A percentile compares a stretch with the other conserved stretches of the same genome.
phyloP scores from a whole-genome alignment of 2,113 vertebrate genomes.

The Okapia johnstoni region DNA sequence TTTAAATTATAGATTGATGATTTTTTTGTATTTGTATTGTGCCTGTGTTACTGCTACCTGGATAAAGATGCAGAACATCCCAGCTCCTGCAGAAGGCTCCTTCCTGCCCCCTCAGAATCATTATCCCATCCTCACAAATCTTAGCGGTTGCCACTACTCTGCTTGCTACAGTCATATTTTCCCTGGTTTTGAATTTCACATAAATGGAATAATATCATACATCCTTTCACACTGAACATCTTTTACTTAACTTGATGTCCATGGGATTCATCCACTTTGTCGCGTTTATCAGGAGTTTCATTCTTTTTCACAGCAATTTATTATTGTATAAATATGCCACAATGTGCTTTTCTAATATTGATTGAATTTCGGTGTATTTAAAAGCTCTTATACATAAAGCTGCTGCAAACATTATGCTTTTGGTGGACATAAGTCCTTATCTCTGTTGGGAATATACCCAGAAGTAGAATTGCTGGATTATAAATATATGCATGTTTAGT shows the following conservation, averaged over 20 bases:
- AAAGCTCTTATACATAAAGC: background rate
- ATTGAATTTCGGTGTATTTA: background rate
- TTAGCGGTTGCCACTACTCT: background rate
- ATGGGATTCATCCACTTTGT: background rate
- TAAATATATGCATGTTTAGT: background rate
- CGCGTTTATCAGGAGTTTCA: background rate
- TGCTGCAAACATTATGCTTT: background rate
- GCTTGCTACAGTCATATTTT: background rate
- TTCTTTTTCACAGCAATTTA: background rate
- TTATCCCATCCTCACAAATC: background rate
- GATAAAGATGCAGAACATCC: background rate
- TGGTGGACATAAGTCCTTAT: background rate
- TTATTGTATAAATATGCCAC: background rate
- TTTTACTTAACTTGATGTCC: background rate
- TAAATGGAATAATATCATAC: background rate
- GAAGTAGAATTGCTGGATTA: background rate
- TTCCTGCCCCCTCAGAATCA: background rate
- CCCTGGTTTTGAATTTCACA: background rate
- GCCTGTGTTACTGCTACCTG: background rate
- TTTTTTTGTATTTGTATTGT: background rate
- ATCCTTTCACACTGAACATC: background rate
- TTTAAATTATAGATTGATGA: background rate
- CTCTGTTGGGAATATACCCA: background rate
- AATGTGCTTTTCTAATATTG: background rate
- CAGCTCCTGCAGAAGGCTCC: background rate